Conservation (phyloP, 2,797 vertebrate genomes). For the Sebastes hopkinsi region DNA sequence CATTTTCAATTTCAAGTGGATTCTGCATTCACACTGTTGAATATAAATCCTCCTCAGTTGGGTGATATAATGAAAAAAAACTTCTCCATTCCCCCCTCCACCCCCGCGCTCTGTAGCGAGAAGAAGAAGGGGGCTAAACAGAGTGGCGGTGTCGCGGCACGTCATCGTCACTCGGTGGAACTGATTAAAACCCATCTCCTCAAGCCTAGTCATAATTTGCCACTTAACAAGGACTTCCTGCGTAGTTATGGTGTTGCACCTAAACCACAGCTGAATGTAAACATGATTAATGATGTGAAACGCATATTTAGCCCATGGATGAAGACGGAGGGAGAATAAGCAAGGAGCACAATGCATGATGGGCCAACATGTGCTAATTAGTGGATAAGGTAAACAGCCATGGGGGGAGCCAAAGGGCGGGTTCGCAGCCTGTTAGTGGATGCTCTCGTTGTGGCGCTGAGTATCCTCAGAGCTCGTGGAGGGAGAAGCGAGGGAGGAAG, state of each 20-base stretch:
- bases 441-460: slow-evolving; percentile 20
- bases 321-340: neutral
- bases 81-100: neutral
- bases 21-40: slow-evolving; percentile 60
- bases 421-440: slow-evolving; percentile 52
- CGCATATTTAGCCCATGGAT: slow-evolving; percentile 18
- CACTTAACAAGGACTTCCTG: slow-evolving; percentile 38
- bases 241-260: slow-evolving; percentile 14
- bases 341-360: slow-evolving; percentile 20
- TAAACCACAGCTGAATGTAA: slow-evolving; percentile 26
- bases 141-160: slow-evolving; percentile 48
- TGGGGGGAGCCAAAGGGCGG: slow-evolving; percentile 50
- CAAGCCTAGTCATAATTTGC: slow-evolving; percentile 31
- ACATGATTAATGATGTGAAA: slow-evolving; percentile 42
- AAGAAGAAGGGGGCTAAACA: slow-evolving; percentile 68
- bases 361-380: slow-evolving; percentile 65
- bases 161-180: slow-evolving; percentile 31
- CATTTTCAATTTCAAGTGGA: slow-evolving; percentile 85
- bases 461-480: slow-evolving; percentile 37
- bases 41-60: slow-evolving; percentile 51
- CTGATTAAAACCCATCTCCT: slow-evolving; percentile 47
- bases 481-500: neutral
- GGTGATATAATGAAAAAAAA: slow-evolving; percentile 62
- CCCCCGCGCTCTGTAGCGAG: slow-evolving; percentile 29
- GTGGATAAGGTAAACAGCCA: slow-evolving; percentile 61